Conservation (phyloP, 1,140 invertebrate genomes). For the Bombus fervidus region DNA sequence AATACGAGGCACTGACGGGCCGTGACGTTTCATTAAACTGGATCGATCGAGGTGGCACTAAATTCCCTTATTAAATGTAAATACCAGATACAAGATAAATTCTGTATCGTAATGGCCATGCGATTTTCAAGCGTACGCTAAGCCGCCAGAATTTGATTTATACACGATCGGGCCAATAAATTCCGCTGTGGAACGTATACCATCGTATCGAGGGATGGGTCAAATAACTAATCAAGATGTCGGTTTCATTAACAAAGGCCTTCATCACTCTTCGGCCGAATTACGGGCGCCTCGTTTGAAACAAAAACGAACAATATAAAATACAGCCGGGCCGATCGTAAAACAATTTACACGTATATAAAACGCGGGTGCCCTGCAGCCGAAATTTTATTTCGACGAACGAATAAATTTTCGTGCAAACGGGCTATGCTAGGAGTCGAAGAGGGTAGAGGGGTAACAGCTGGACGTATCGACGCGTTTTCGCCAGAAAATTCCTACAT, state of each 20-base stretch:
- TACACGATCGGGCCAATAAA: slow-evolving; percentile 54
- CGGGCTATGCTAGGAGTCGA: background rate
- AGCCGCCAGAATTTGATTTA: slow-evolving; percentile 60
- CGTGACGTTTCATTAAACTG: slow-evolving; percentile 42
- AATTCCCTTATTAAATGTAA: slow-evolving; percentile 51
- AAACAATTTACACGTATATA: slow-evolving; percentile 61
- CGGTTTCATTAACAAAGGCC: slow-evolving; percentile 62
- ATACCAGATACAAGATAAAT: slow-evolving; percentile 51
- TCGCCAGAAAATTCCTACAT: slow-evolving; percentile 28
- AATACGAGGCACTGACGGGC: background rate
- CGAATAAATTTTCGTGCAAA: slow-evolving; percentile 37
- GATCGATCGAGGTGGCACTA: slow-evolving; percentile 10
- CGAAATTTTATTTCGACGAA: slow-evolving; percentile 33
- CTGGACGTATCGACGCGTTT: slow-evolving; percentile 12
- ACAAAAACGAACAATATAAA: slow-evolving; percentile 45
- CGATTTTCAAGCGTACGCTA: slow-evolving; percentile 27
- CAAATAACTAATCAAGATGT: slow-evolving; percentile 68
- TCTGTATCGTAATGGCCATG: slow-evolving; percentile 17
- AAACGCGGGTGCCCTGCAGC: background rate
- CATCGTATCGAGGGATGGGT: slow-evolving; percentile 38
- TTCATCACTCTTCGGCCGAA: slow-evolving; percentile 50
- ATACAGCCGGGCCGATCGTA: slow-evolving; percentile 43
- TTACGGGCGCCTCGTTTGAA: slow-evolving; percentile 40
- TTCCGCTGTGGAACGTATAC: slow-evolving; percentile 40
- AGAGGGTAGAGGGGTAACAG: background rate